Conservation (phyloP, 2,888 invertebrate genomes). For the Lasioglossum marginatum region DNA sequence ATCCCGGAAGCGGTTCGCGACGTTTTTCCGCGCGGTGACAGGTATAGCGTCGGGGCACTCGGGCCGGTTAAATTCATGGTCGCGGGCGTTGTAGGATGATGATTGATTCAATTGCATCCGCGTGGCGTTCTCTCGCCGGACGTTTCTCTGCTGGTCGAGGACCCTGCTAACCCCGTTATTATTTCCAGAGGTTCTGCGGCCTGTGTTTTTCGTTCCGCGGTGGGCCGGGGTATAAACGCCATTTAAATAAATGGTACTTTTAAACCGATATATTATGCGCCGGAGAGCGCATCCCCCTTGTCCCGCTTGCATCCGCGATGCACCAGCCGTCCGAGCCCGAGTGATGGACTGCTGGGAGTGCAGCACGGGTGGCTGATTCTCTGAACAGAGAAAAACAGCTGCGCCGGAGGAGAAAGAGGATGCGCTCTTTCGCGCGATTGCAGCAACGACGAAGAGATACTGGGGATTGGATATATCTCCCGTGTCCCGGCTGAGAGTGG, state of each 20-base stretch:
- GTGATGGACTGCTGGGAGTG: conserved; percentile 81
- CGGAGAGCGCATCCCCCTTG: conserved; percentile 45
- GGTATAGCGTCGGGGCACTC: conserved; percentile 42
- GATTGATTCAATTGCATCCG: conserved; percentile 75
- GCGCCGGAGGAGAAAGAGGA: conserved; percentile 2
- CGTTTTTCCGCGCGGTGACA: conserved; percentile 50
- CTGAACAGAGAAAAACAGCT: conserved; percentile 19
- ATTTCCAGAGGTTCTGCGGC: conserved; percentile 75
- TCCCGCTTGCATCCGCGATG: conserved; percentile 46
- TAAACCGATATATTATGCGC: conserved; percentile 82
- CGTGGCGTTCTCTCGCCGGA: conserved; percentile 63
- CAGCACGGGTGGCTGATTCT: conserved; percentile 78
- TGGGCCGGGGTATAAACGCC: conserved; percentile 73
- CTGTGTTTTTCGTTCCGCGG: conserved; percentile 79
- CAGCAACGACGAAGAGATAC: conserved; percentile 22
- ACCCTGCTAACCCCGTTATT: conserved; percentile 81
- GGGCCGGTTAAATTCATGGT: conserved; percentile 64
- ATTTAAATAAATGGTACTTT: conserved; percentile 83
- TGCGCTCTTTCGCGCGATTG: conserved; percentile 69
- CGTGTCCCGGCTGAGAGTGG: conserved; percentile 67
- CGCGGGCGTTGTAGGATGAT: conserved; percentile 59
- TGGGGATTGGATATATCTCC: conserved; percentile 2
- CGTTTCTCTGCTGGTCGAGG: conserved; percentile 69
- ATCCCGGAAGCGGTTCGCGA: not conserved
- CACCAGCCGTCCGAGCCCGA: conserved; percentile 70